Percentiles rank a stretch among this genome's conserved stretches.
These are phyloP conservation scores for Galaxea fascicularis DNA, from an alignment of 92 coral and sea anemone species.

Conservation along the genomic window DNA sequence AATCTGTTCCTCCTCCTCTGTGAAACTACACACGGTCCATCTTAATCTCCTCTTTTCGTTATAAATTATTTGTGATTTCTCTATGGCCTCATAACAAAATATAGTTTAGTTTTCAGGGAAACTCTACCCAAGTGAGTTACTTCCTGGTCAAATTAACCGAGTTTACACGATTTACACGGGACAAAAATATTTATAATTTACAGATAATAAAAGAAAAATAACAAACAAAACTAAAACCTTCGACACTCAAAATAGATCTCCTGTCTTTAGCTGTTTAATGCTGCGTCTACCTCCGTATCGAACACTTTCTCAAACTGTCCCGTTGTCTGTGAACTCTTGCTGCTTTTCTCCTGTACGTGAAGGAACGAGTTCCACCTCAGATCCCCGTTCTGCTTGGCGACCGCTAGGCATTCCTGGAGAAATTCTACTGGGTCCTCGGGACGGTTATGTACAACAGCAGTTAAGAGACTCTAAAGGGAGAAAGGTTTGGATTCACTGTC, in stretches of 20 bases:
- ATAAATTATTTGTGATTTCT: no score
- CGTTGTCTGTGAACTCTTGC: slow-evolving; percentile 67
- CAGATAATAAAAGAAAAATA: background rate
- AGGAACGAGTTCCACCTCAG: slow-evolving; percentile 85
- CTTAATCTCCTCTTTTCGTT: no score
- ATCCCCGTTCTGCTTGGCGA: slow-evolving; percentile 67
- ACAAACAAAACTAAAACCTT: background rate
- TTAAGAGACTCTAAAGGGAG: slow-evolving; percentile 75
- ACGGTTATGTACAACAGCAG: slow-evolving; percentile 82
- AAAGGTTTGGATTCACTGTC: background rate
- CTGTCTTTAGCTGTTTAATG: slow-evolving; percentile 14
- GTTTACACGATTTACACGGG: no score
- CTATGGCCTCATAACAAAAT: no score
- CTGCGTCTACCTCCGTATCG: slow-evolving; percentile 78
- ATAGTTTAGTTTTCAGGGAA: no score
- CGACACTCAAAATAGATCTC: background rate
- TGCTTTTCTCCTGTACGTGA: slow-evolving; percentile 58
- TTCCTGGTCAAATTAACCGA: no score
- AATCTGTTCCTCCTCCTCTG: no score
- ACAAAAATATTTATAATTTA: background rate
- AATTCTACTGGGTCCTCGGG: slow-evolving; percentile 85
- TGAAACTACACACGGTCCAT: no score
- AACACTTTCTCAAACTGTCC: slow-evolving; percentile 82
- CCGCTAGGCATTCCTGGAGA: slow-evolving; percentile 80
- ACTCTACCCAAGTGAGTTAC: no score